Conservation (phyloP, 2,113 vertebrate species). For the Noctilio leporinus region DNA sequence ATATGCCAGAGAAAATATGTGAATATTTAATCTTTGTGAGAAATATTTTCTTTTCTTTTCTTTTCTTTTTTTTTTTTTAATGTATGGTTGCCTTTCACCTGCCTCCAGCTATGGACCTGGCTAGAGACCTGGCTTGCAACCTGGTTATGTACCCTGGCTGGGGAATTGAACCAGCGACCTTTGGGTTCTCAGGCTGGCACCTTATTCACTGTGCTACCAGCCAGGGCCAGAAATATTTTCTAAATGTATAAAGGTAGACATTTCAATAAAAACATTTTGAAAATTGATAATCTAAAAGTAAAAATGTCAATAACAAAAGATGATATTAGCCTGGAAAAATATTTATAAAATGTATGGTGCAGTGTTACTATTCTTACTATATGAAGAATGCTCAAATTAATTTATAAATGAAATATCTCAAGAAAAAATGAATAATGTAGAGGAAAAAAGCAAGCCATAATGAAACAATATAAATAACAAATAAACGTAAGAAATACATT, state of each 20-base stretch:
- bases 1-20: not conserved
- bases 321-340: not conserved
- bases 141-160: too few species aligned
- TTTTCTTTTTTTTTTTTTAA: too few species aligned
- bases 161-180: too few species aligned
- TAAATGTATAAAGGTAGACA: slow-evolving; percentile 5
- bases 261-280: slow-evolving; percentile 30
- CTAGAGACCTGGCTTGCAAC: too few species aligned
- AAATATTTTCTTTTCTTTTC: slow-evolving; percentile 33
- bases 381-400: slow-evolving; percentile 1
- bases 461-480: not conserved
- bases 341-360: not conserved
- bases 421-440: not conserved
- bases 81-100: too few species aligned
- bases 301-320: not conserved
- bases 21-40: not conserved
- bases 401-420: not conserved
- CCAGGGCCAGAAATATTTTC: slow-evolving; percentile 28
- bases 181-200: too few species aligned
- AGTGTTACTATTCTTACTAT: not conserved
- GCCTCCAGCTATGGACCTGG: too few species aligned
- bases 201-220: too few species aligned
- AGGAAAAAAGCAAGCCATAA: not conserved
- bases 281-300: not conserved
- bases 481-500: not conserved